Evolutionary conservation across 2,113 vertebrate genomes (phyloP), one percentile per base, ranked within the genome.

Genomic region (Indri indri): DNA sequence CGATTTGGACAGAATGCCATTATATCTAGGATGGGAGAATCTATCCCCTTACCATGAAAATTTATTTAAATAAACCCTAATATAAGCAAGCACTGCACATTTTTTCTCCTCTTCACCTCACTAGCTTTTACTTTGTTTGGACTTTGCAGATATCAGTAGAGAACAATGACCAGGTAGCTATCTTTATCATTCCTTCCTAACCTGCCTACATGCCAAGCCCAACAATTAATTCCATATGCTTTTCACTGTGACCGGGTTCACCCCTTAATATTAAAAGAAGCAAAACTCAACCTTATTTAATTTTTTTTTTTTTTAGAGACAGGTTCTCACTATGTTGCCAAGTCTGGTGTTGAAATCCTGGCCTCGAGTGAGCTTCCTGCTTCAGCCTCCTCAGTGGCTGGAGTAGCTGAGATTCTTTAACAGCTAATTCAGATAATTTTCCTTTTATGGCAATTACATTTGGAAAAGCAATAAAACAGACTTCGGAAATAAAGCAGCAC

Each of bases 31-130:
- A 40, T 66, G 65, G 61, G 47, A 74, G 14, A 5, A 8, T 57
- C 40, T 54, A 32, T 54, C 23, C 90, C n/a, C 27, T 95, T 89
- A 40, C 16, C 5, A 42, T 30, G 66, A 52, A 88, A 77, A 94
- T 94, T n/a, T 71, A 85, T 84, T 92, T 88, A 90, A 91, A 90
- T 54, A 90, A 92, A 82, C 32, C 42, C 34, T 23, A 92, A 50
- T 47, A 14, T 25, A 89, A 91, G 32, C 47, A 91, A 10, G 2
- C 17, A 8, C 27, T 61, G 8, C 17, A 68, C 10, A n/a, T 34
- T 91, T 68, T 79, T n/a, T 54, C 27, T 66, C 3, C 18, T 79
- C 6, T 30, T 74, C 18, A 71, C 76, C 34, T 71, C 37, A 86
- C 40, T 50, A 94, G 27, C 22, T 91, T 52, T 92, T 93, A 20